These are phyloP conservation scores for Drosophila kuntzei DNA, from an alignment of 2,888 invertebrate genomes.

Conservation along the genomic window DNA sequence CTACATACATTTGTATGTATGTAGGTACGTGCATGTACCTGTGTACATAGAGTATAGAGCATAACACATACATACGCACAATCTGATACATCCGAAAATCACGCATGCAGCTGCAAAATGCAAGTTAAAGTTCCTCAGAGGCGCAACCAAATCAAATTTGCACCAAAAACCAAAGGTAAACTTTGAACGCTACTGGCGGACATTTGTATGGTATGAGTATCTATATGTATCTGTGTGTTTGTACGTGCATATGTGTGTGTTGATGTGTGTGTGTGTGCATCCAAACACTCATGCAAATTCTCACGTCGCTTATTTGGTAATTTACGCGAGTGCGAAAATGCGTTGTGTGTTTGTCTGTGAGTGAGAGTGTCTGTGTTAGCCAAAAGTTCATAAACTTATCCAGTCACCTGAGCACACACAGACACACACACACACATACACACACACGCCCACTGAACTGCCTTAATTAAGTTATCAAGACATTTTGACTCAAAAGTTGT, in stretches of 20 bases:
- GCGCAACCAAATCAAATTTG: constrained; percentile 76
- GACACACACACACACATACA: constrained; percentile 17
- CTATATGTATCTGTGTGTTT: background rate
- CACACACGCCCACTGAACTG: constrained; percentile 13
- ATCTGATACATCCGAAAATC: constrained; percentile 39
- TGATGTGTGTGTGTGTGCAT: constrained; percentile 2
- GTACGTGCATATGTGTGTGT: background rate
- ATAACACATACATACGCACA: background rate
- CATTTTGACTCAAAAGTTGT: constrained; percentile 52
- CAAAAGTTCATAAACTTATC: constrained; percentile 56
- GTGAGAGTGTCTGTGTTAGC: constrained; percentile 27
- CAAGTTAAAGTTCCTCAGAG: constrained; percentile 64
- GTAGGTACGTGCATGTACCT: constrained; percentile 12
- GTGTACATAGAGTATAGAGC: constrained; percentile 15
- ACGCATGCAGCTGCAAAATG: constrained; percentile 46
- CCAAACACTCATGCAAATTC: constrained; percentile 62
- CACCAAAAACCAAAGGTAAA: constrained; percentile 79
- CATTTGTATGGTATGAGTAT: constrained; percentile 36
- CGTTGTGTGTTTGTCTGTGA: constrained; percentile 57
- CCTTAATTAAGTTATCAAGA: constrained; percentile 72
- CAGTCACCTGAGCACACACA: constrained; percentile 33
- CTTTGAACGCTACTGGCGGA: constrained; percentile 67
- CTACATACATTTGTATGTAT: constrained; percentile 24
- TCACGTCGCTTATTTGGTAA: constrained; percentile 79
- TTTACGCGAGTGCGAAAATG: constrained; percentile 79